phyloP scores from a whole-genome alignment of 2,113 vertebrate genomes.

The Sus scrofa region DNA sequence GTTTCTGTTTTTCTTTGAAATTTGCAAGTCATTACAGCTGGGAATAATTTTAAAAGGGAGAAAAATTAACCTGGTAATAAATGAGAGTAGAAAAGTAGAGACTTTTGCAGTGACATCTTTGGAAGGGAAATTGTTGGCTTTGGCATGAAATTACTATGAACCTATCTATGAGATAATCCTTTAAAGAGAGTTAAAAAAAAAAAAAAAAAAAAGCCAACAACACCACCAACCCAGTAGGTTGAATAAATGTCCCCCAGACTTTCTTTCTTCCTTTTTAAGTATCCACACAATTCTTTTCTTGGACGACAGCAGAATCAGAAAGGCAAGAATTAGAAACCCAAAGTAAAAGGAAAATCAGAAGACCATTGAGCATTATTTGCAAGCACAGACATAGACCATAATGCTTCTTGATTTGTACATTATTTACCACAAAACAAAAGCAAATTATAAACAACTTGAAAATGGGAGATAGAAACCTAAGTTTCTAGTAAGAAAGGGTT shows the following conservation, averaged over 20 bases:
- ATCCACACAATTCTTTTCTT: not conserved
- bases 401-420: not conserved
- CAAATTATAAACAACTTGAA: not conserved
- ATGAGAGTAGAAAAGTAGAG: not conserved
- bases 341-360: not conserved
- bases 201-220: too few relatives aligned
- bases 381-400: not conserved
- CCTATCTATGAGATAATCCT: not conserved
- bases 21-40: not conserved
- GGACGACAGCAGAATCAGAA: not conserved
- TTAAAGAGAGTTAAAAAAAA: not conserved
- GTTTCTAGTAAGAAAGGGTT: not conserved
- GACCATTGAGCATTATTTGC: not conserved
- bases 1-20: conserved; percentile 25
- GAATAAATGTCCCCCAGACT: not conserved
- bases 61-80: not conserved
- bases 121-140: not conserved
- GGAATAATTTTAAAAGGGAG: conserved; percentile 23
- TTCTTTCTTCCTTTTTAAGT: not conserved
- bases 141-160: not conserved
- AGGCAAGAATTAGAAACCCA: not conserved
- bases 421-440: not conserved
- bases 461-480: not conserved
- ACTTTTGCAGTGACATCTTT: not conserved
- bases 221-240: not conserved